Percentiles rank a stretch among this genome's conserved stretches.
Conservation (phyloP, 2,113 vertebrate species). For the crab-eating macaque (Macaca fascicularis) region DNA sequence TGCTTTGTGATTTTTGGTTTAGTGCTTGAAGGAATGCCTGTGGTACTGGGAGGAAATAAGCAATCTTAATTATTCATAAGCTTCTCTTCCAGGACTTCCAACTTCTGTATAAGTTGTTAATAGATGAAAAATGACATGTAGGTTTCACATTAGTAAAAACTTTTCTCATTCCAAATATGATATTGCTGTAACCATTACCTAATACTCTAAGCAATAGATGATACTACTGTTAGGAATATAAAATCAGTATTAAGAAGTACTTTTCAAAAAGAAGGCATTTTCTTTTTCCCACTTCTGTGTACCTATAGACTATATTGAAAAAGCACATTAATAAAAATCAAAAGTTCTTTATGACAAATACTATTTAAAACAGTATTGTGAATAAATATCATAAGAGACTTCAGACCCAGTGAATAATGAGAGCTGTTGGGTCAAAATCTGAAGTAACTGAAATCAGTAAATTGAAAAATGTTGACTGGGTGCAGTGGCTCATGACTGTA, state of each 20-base stretch:
- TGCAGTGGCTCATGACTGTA: too few species aligned
- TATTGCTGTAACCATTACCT: background rate
- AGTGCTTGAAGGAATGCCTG: conserved; percentile 39
- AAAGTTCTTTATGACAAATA: background rate
- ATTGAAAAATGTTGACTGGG: background rate
- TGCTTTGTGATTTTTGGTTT: conserved; percentile 45
- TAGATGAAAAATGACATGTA: conserved; percentile 17
- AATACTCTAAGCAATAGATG: background rate
- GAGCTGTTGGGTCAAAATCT: conserved; percentile 28
- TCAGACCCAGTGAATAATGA: background rate
- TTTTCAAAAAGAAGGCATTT: conserved; percentile 17
- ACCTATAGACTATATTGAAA: background rate
- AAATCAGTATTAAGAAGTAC: conserved; percentile 8
- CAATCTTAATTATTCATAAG: conserved; percentile 58
- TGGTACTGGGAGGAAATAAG: background rate
- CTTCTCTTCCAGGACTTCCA: conserved; percentile 25
- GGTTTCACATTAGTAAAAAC: conserved; percentile 35
- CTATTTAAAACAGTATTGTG: background rate
- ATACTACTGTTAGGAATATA: background rate
- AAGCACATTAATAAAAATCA: background rate
- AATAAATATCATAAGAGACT: background rate
- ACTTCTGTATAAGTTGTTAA: background rate
- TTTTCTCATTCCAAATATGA: conserved; percentile 27
- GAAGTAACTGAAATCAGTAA: background rate
- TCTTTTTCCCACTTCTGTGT: background rate